Conservation (phyloP, 2,888 invertebrate species). For the Noctua pronuba region DNA sequence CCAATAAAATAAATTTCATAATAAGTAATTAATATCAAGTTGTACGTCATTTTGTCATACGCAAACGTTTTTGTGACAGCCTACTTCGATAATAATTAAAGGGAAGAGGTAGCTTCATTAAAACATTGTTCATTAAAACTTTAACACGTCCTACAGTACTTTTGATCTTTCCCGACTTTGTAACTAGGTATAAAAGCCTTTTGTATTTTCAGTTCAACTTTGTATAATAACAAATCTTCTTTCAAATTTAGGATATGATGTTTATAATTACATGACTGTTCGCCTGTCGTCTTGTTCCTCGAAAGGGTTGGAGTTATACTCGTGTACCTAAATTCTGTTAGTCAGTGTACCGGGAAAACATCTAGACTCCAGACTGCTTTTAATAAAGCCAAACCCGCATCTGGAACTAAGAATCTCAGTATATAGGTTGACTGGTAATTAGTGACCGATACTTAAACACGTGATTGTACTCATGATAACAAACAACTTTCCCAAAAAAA, state of each 20-base stretch:
- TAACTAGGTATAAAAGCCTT: background rate
- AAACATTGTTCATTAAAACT: slow-evolving; percentile 48
- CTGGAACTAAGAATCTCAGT: no score
- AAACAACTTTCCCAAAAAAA: no score
- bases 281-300: background rate
- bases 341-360: background rate
- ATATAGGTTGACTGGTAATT: no score
- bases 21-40: slow-evolving; percentile 18
- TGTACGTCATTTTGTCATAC: slow-evolving; percentile 1
- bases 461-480: no score
- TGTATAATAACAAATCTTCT: slow-evolving; percentile 13
- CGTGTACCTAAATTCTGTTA: background rate
- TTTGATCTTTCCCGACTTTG: slow-evolving; percentile 25
- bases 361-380: background rate
- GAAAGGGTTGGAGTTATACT: background rate
- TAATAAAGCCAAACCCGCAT: background rate
- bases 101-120: background rate
- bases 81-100: slow-evolving; percentile 12
- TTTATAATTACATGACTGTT: slow-evolving; percentile 7
- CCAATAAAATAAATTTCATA: background rate
- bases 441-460: no score
- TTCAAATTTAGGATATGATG: background rate
- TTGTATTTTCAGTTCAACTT: slow-evolving; percentile 16
- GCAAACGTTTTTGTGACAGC: slow-evolving; percentile 25
- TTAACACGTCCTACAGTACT: background rate